Base-by-base conservation (phyloP, 2,113 vertebrate genomes). In the Tiliqua scincoides region DNA sequence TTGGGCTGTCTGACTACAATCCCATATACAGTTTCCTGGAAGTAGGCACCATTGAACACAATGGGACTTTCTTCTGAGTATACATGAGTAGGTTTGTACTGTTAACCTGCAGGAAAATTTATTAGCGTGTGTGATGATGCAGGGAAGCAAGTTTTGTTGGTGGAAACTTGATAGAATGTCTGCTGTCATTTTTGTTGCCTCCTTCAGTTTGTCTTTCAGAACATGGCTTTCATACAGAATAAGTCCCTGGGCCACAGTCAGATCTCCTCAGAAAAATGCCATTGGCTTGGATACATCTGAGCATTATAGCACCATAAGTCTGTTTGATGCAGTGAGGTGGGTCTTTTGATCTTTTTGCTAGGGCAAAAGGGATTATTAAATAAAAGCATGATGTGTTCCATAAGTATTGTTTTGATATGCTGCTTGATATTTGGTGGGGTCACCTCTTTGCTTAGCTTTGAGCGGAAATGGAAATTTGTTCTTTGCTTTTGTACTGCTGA, bases 311-410 rank as follows among this genome's bases (percentile, higher is more conserved):
- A 9, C 48, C 43, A 25, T 37, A 68, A 68, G 15, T 61, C 40
- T 87, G 63, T 23, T 61, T 77, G 79, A 73, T 83, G 76, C 59
- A 57, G 11, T 65, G 32, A 27, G 23, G 62, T 65, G 27, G 25
- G 40, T 65, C 27, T 63, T 62, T 87, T 87, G 35, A 75, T 35
- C 17, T 65, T 71, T 54, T 52, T 73, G 25, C 27, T 27, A 52
- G n/a, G 65, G n/a, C 10, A 15, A 65, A 81, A 57, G 37, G 25
- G 23, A 83, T 88, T 54, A 79, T 63, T 63, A 73, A 84, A 84
- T 72, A 3, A 79, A 88, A 88, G 43, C 40, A 25, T 8, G 18
- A 18, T 63, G 57, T 84, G 43, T 79, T 79, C 75, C 32, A 11
- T 62, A 54, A 72, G n/a, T 6, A 30, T 25, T 62, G n/a, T 63